Evolutionary conservation across 2,797 vertebrate species (phyloP).

Genomic region (Gobio occitaniae): DNA sequence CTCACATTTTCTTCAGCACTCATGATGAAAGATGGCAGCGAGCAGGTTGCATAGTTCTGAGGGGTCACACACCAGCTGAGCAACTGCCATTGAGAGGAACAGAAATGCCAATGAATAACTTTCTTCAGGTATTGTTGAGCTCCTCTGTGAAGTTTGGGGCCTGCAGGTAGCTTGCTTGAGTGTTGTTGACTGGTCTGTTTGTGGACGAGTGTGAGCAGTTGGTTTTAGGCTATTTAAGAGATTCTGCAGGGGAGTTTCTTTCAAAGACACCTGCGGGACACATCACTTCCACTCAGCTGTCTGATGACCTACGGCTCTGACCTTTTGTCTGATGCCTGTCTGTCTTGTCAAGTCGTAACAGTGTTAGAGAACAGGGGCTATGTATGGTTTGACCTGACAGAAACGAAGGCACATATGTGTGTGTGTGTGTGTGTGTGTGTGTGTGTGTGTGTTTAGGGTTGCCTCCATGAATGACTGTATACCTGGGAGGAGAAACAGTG

Average conservation of each 20-base stretch:
- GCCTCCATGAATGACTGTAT: not conserved
- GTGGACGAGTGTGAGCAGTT: conserved; percentile 34
- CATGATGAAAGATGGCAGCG: not conserved
- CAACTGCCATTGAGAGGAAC: not conserved
- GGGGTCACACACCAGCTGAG: conserved; percentile 4
- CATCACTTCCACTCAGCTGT: conserved; percentile 50
- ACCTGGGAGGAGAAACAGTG: not conserved
- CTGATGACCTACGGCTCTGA: conserved; percentile 45
- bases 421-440: not conserved
- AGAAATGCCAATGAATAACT: not conserved
- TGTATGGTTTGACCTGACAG: conserved; percentile 50
- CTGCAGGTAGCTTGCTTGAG: conserved; percentile 12
- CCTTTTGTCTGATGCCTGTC: conserved; percentile 62
- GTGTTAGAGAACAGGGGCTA: conserved; percentile 42
- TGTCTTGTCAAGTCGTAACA: conserved; percentile 60
- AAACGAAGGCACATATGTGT: not conserved
- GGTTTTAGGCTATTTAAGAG: conserved; percentile 16
- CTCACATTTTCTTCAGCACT: not conserved
- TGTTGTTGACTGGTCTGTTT: not conserved
- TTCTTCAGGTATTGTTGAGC: not conserved
- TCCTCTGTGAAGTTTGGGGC: not conserved
- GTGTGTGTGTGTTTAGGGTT: not conserved
- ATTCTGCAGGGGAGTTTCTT: conserved; percentile 3
- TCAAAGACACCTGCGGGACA: conserved; percentile 47
- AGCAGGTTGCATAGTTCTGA: not conserved